Conservation (phyloP, 2,888 invertebrate genomes). For the Melinopterus prodromus region DNA sequence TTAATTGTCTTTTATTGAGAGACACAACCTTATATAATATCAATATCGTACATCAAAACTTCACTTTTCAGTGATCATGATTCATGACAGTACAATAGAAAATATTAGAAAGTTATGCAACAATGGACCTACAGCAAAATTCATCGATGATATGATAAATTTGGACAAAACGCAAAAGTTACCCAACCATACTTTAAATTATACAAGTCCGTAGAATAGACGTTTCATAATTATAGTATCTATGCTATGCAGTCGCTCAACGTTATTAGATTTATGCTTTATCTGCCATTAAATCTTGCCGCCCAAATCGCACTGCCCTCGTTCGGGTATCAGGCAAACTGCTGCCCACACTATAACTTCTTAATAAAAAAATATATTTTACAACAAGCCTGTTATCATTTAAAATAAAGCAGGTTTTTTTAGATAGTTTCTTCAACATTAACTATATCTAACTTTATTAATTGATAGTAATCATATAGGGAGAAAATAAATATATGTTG, state of each 20-base stretch:
- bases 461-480: too few relatives aligned
- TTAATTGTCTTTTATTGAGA: too few relatives aligned
- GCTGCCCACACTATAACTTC: too few relatives aligned
- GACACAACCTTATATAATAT: not conserved
- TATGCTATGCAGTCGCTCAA: not conserved
- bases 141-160: not conserved
- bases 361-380: not conserved
- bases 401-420: too few relatives aligned
- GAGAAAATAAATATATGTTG: too few relatives aligned
- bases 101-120: not conserved
- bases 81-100: not conserved
- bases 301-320: not conserved
- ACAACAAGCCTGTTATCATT: too few relatives aligned
- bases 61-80: not conserved
- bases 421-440: too few relatives aligned
- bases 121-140: not conserved
- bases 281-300: not conserved
- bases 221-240: not conserved
- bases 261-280: not conserved
- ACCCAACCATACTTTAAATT: not conserved
- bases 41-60: not conserved
- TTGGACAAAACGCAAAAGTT: not conserved
- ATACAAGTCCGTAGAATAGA: not conserved
- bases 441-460: too few relatives aligned
- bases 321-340: not conserved